Evolutionary conservation across 2,888 invertebrate genomes (phyloP), one percentile per base, ranked within the genome.

Genomic region (Steinernema carpocapsae): DNA sequence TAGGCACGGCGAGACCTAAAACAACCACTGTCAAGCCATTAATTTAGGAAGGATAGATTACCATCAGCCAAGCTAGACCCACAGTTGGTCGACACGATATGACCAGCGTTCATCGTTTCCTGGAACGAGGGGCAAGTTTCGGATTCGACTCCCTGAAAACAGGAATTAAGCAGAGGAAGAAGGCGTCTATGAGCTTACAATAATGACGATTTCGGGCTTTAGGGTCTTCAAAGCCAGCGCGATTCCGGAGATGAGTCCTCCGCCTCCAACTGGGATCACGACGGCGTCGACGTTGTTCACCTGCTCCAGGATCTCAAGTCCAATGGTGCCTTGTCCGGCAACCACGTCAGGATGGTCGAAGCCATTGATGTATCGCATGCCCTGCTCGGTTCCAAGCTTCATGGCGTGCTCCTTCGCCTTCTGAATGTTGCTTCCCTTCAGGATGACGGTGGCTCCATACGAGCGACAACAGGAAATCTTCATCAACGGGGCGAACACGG

Each of bases 331-430:
- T 88, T 95, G 95, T 0, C 96, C 96, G 0, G 95, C 94, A 91
- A 96, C 92, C 78, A 96, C 94, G 88, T 95, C 92, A 0, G 95
- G 95, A 88, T 96, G 94, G 88, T 97, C 96, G 87, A 95, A 96
- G 1, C 94, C 94, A 86, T 96, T 96, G 45, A 97, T 93, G 85
- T 96, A 96, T 26, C 92, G 91, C 73, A 93, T 89, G 0, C 91
- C 91, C 75, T 91, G 90, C 76, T 93, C 92, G 84, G 92, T 91
- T 0, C 92, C 92, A 78, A 94, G 88, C 79, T 89, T 90, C 90
- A 94, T 91, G 0, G 95, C 95, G 83, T 92, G 90, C 72, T 90
- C 90, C 88, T 93, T 94, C 0, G 94, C 93, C 79, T 82, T 77
- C 43, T 78, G 77, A 32, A 81, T 82, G 26, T 82, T 72, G 19